Base-by-base conservation (phyloP, 2,113 vertebrate genomes). In the Lycocorax pyrrhopterus region DNA sequence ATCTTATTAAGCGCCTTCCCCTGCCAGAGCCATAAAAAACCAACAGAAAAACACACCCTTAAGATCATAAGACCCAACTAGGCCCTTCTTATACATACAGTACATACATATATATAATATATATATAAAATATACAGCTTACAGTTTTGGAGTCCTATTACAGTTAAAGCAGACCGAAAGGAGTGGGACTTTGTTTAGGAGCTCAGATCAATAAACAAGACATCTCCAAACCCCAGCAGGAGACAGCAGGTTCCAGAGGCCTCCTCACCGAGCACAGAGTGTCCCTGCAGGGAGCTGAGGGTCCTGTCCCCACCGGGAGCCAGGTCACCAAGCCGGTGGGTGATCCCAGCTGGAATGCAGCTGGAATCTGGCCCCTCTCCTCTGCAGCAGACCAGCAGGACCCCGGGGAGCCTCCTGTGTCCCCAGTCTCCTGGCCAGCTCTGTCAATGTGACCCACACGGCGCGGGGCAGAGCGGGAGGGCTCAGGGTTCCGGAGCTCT, bases 41-140 rank as follows among this genome's bases (percentile, higher is more conserved):
- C 83, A 75, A 96, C 93, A 93, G 95, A 96, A 89, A 97, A 90
- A 93, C 94, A 96, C 93, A 94, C 95, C 93, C 53, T 85, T 91
- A 94, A 94, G 89, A 96, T 96, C 41, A 16, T 90, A 51, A 96
- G 97, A 97, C 95, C 97, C 96, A 95, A 95, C 94, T 76, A 90
- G 97, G 97, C 92, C 96, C 97, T 96, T 98, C 94, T 97, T 96
- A 98, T 97, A 98, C 96, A 96, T 97, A 97, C 96, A 96, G 87
- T 97, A 97, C 96, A 97, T 96, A 98, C 94, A 95, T 96, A 97
- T 94, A 97, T 97, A 97, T 90, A 96, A 97, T 93, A 97, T 94
- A 98, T 93, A 98, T 95, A 97, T 96, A 98, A 91, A 96, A 97
- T 97, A 97, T 97, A 95, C 96, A 98, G 96, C 96, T 86, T 95